phyloP scores from a whole-genome alignment of 2,888 invertebrate species.

The Tiliacea citrago region DNA sequence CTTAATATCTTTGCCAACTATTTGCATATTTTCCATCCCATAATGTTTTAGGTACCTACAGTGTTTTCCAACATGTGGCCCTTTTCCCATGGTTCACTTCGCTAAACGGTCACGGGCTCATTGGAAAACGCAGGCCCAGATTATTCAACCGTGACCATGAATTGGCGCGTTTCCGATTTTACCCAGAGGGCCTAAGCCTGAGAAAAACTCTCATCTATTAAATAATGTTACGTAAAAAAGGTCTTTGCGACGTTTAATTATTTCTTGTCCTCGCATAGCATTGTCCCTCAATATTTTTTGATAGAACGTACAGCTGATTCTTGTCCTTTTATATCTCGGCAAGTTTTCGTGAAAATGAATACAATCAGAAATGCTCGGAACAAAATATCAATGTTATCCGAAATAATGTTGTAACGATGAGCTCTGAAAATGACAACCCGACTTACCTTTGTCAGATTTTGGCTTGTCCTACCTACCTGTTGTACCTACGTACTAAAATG shows the following conservation, averaged over 20 bases:
- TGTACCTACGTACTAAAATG: slow-evolving; percentile 7
- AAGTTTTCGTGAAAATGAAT: slow-evolving; percentile 4
- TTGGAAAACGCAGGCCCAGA: slow-evolving; percentile 42
- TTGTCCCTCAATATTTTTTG: slow-evolving; percentile 34
- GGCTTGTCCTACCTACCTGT: no score
- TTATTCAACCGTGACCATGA: slow-evolving; percentile 61
- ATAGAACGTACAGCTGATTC: slow-evolving; percentile 1
- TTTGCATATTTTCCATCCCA: slow-evolving; percentile 40
- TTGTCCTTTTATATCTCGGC: slow-evolving; percentile 13
- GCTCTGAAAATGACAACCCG: slow-evolving; percentile 42
- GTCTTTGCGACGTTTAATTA: slow-evolving; percentile 24
- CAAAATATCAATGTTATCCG: slow-evolving; percentile 16
- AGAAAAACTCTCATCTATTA: slow-evolving; percentile 37
- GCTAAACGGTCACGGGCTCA: slow-evolving; percentile 45
- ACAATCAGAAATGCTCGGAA: slow-evolving; percentile 10
- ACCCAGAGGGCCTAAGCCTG: slow-evolving; percentile 12
- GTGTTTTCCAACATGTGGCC: slow-evolving; percentile 42
- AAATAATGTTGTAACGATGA: slow-evolving; percentile 29
- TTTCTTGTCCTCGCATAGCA: slow-evolving; percentile 29
- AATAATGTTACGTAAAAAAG: slow-evolving; percentile 43
- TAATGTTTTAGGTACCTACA: slow-evolving; percentile 10
- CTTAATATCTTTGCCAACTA: background rate
- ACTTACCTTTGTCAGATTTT: slow-evolving; percentile 31
- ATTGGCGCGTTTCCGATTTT: slow-evolving; percentile 56
- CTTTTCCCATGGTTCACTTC: slow-evolving; percentile 60